Percentiles rank a stretch among this genome's conserved stretches.
Evolutionary conservation across 2,888 invertebrate genomes (phyloP).

Genomic region (Meta bourneti): DNA sequence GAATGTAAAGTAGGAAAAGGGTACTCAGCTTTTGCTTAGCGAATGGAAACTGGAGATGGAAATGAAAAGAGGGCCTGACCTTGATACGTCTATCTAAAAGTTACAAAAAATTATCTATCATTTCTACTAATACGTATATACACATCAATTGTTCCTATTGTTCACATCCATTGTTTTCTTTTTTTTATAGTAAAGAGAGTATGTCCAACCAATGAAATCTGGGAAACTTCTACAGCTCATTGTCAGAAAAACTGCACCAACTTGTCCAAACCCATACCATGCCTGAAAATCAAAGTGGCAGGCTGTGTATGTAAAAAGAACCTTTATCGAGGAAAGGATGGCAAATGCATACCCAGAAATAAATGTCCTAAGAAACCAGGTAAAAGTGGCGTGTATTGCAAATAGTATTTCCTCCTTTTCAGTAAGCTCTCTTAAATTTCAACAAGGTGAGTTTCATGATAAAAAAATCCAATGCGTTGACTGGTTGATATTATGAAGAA

Average conservation of each 20-base stretch:
- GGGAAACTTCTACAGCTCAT: background rate
- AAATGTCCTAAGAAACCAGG: background rate
- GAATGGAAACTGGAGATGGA: no score
- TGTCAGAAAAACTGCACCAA: constrained; percentile 21
- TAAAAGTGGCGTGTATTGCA: no score
- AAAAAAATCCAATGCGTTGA: no score
- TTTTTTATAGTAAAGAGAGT: background rate
- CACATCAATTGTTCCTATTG: background rate
- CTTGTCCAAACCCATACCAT: background rate
- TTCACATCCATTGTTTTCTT: background rate
- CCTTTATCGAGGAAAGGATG: constrained; percentile 2
- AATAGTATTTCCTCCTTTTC: no score
- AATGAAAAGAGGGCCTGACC: no score
- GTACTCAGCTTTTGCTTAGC: no score
- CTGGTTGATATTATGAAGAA: no score
- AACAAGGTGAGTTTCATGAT: no score
- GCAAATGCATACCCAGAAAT: background rate
- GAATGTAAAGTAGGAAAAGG: no score
- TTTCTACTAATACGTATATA: background rate
- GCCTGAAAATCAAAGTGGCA: background rate
- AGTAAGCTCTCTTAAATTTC: no score
- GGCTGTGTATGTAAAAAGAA: constrained; percentile 6
- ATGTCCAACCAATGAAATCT: background rate
- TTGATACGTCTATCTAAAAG: no score
- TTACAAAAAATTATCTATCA: background rate